Percentiles rank a stretch among this genome's conserved stretches.
Conservation (phyloP, 2,888 invertebrate genomes). For the Sialis lutaria region DNA sequence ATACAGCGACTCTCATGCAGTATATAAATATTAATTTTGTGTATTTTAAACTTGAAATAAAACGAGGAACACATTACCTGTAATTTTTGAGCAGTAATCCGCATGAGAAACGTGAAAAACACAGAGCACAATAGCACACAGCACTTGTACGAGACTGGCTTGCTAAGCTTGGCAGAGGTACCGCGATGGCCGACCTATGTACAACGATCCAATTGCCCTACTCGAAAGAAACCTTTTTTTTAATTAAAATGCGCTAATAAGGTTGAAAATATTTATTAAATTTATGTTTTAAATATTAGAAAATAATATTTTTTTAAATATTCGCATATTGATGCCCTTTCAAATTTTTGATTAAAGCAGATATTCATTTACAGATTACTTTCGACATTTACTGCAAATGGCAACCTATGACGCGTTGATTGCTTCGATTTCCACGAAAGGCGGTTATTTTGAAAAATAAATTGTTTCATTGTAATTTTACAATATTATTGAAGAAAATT, state of each 20-base stretch:
- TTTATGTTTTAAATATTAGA: not conserved
- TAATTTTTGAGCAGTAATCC: constrained; percentile 25
- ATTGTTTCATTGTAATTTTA: too few relatives aligned
- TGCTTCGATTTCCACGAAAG: not conserved
- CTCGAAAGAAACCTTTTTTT: constrained; percentile 6
- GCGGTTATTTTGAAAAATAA: not conserved
- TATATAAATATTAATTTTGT: constrained; percentile 8
- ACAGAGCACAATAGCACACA: constrained; percentile 35
- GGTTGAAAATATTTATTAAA: not conserved
- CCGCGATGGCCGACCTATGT: constrained; percentile 24
- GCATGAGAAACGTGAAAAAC: constrained; percentile 27
- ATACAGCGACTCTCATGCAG: constrained; percentile 9
- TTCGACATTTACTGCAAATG: not conserved
- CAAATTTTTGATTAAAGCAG: not conserved
- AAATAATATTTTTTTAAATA: not conserved
- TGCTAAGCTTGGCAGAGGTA: constrained; percentile 24
- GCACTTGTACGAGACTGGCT: constrained; percentile 26
- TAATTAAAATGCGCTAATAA: not conserved
- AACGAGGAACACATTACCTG: constrained; percentile 23
- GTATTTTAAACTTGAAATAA: constrained; percentile 8
- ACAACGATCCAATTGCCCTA: constrained; percentile 8
- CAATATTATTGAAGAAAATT: too few relatives aligned
- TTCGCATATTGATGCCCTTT: not conserved
- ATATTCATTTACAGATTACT: not conserved
- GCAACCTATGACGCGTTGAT: not conserved